Conservation (phyloP, 2,797 vertebrate genomes). For the Acipenser ruthenus region DNA sequence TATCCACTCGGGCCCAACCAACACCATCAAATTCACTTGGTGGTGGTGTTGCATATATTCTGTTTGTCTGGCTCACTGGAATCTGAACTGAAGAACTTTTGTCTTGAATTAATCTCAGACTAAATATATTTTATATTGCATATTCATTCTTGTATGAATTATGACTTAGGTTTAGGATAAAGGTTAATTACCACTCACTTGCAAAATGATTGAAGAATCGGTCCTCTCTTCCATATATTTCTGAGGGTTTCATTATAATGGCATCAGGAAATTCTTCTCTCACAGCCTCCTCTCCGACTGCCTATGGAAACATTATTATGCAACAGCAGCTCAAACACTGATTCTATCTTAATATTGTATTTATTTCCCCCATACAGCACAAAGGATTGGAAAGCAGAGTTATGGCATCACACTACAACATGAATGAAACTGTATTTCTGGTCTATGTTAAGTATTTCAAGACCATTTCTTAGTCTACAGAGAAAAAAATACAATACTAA, state of each 20-base stretch:
- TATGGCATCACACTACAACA: background rate
- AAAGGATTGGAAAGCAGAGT: background rate
- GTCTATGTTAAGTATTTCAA: too few species aligned
- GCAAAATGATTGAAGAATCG: slow-evolving; percentile 85
- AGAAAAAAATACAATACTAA: too few species aligned
- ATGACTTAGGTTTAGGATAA: background rate
- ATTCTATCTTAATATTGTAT: background rate
- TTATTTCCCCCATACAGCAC: background rate
- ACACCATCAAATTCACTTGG: too few species aligned
- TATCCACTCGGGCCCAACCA: too few species aligned
- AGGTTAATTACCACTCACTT: slow-evolving; percentile 52
- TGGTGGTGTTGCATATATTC: too few species aligned
- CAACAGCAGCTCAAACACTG: background rate
- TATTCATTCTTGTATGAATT: too few species aligned
- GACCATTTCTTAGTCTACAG: too few species aligned
- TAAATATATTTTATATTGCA: too few species aligned
- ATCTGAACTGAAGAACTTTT: too few species aligned
- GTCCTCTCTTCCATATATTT: slow-evolving; percentile 91
- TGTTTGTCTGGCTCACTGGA: too few species aligned
- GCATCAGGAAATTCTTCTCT: slow-evolving; percentile 84
- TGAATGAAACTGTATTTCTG: background rate
- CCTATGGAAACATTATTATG: slow-evolving; percentile 48
- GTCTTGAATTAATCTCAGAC: too few species aligned
- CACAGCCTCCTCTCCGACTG: slow-evolving; percentile 78
- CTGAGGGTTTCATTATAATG: slow-evolving; percentile 83